Evolutionary conservation across 2,888 invertebrate species (phyloP).

Genomic region (Deilephila porcellus): DNA sequence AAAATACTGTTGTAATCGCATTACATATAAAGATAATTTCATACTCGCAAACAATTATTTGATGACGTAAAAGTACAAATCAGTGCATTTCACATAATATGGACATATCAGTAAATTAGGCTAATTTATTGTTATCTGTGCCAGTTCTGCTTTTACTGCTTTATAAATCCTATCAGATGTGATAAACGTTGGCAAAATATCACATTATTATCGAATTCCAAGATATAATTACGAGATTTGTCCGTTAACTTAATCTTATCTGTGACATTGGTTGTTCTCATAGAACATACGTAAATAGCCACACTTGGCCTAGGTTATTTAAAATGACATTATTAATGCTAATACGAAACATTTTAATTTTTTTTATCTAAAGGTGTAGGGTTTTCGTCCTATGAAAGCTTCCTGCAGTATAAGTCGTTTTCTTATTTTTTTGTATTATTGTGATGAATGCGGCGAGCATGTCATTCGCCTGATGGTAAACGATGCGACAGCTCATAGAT

Average conservation of each 20-base stretch:
- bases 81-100: slow-evolving; percentile 17
- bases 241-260: slow-evolving; percentile 29
- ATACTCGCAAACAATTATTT: background rate
- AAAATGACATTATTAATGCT: background rate
- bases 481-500: no score
- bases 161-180: slow-evolving; percentile 37
- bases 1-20: background rate
- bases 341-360: no score
- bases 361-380: no score
- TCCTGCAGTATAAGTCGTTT: no score
- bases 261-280: slow-evolving; percentile 21
- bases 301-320: slow-evolving; percentile 12
- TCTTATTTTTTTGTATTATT: no score
- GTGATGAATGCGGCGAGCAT: no score
- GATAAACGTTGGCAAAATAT: slow-evolving; percentile 50
- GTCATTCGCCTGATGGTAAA: no score
- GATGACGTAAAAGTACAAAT: slow-evolving; percentile 6
- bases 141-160: slow-evolving; percentile 29
- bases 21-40: background rate
- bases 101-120: background rate
- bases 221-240: slow-evolving; percentile 34
- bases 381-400: no score
- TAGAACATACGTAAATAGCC: background rate
- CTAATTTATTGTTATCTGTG: slow-evolving; percentile 16
- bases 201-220: slow-evolving; percentile 45